Percentiles rank a stretch among this genome's conserved stretches.
Conservation (phyloP, 2,888 invertebrate species). For the Epirrita christyi region DNA sequence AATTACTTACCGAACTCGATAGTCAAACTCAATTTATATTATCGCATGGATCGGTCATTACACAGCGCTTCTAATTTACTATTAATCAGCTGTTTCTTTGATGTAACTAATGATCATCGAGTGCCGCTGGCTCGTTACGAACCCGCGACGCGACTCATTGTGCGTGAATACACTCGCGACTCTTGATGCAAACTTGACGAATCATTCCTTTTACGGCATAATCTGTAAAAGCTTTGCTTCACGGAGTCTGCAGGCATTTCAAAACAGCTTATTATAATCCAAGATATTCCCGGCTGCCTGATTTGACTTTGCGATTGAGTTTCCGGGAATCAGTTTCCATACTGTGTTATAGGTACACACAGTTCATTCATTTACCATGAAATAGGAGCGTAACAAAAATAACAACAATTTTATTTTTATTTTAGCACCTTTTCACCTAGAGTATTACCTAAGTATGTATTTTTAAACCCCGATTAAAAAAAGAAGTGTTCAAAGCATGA, state of each 20-base stretch:
- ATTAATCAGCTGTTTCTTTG: constrained; percentile 8
- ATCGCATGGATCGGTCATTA: constrained; percentile 10
- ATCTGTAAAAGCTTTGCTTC: background rate
- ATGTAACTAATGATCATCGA: constrained; percentile 12
- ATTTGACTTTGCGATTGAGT: background rate
- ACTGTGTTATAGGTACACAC: background rate
- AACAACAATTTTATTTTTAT: too few relatives aligned
- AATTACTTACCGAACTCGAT: constrained; percentile 12
- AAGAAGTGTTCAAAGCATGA: too few relatives aligned
- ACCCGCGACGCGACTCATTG: background rate
- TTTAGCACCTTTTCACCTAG: too few relatives aligned
- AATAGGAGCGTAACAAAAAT: too few relatives aligned
- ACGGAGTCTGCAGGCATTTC: background rate
- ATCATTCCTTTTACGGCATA: background rate
- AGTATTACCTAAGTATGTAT: too few relatives aligned
- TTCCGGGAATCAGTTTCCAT: background rate
- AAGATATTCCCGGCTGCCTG: background rate
- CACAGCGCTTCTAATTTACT: constrained; percentile 12
- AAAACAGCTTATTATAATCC: constrained; percentile 2
- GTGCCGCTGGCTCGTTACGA: constrained; percentile 1
- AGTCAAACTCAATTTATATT: constrained; percentile 12
- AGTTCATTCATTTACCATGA: too few relatives aligned
- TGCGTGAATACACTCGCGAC: background rate
- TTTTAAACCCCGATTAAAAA: too few relatives aligned
- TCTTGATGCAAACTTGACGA: background rate